Conservation (phyloP, 2,113 vertebrate genomes). For the Seriola rivoliana region DNA sequence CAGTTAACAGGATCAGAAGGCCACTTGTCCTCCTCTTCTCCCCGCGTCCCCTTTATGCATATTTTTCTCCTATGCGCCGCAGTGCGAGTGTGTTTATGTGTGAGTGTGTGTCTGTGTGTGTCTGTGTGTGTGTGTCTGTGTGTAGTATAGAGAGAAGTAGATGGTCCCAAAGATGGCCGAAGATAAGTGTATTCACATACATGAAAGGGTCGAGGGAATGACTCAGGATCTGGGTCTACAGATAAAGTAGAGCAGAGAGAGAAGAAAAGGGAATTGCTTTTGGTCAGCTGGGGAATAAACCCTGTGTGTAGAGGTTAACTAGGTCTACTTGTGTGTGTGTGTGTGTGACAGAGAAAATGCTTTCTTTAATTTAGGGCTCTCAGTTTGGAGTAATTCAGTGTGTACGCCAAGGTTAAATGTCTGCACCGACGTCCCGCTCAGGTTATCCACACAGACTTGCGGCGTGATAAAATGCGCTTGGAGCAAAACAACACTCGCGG, state of each 20-base stretch:
- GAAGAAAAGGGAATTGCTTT: slow-evolving; percentile 56
- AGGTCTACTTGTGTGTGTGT: slow-evolving; percentile 36
- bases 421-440: slow-evolving; percentile 2
- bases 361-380: slow-evolving; percentile 48
- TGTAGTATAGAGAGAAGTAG: slow-evolving; percentile 2
- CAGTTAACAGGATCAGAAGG: slow-evolving; percentile 65
- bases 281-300: slow-evolving; percentile 54
- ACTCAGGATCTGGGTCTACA: slow-evolving; percentile 41
- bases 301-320: slow-evolving; percentile 45
- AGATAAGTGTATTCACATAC: slow-evolving; percentile 40
- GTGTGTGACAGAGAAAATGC: slow-evolving; percentile 39
- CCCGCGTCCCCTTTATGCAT: slow-evolving; percentile 32
- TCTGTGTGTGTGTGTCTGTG: slow-evolving; percentile 23
- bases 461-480: background rate
- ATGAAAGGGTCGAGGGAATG: slow-evolving; percentile 36
- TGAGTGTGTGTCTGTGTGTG: slow-evolving; percentile 33
- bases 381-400: slow-evolving; percentile 6
- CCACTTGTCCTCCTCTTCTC: slow-evolving; percentile 53
- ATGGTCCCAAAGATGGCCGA: slow-evolving; percentile 28
- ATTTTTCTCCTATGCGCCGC: slow-evolving; percentile 25
- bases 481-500: background rate
- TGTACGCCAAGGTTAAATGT: slow-evolving; percentile 35
- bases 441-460: slow-evolving; percentile 18
- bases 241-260: slow-evolving; percentile 52
- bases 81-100: slow-evolving; percentile 7